Percentiles rank a stretch among this genome's conserved stretches.
Conservation (phyloP, 1,140 invertebrate species). For the Heliconius hermathena region DNA sequence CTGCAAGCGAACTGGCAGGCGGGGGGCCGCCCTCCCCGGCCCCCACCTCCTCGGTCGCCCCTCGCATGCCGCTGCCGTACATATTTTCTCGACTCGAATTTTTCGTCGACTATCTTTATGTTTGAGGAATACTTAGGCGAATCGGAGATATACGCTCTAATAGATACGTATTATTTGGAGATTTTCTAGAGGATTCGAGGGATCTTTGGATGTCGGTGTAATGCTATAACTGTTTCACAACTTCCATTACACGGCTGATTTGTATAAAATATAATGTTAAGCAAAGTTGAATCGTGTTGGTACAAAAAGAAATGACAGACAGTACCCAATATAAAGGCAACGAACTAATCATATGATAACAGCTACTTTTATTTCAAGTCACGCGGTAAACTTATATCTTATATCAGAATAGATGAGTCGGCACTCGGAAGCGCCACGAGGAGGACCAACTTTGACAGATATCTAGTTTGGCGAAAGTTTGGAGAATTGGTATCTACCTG, state of each 20-base stretch:
- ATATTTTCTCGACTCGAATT: conserved; percentile 81
- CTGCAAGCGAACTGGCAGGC: conserved; percentile 60
- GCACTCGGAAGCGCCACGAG: conserved; percentile 29
- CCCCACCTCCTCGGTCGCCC: conserved; percentile 53
- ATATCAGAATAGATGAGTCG: conserved; percentile 39
- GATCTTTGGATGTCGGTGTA: conserved; percentile 47
- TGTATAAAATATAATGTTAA: conserved; percentile 26
- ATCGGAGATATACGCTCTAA: conserved; percentile 78
- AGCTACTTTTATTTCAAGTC: conserved; percentile 39
- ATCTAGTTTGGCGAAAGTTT: conserved; percentile 39
- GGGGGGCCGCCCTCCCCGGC: conserved; percentile 53
- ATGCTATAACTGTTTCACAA: conserved; percentile 43
- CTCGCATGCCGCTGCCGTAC: conserved; percentile 76
- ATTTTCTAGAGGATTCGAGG: conserved; percentile 57
- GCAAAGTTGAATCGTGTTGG: not conserved
- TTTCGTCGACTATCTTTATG: conserved; percentile 79
- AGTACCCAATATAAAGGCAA: not conserved
- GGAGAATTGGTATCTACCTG: conserved; percentile 25
- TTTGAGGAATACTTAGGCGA: conserved; percentile 79
- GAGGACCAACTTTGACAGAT: conserved; percentile 41
- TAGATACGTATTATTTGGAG: conserved; percentile 77
- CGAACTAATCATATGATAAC: not conserved
- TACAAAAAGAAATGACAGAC: not conserved
- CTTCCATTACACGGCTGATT: conserved; percentile 28
- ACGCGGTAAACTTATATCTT: conserved; percentile 39